Conservation (phyloP, 2,797 vertebrate species). For the Hylomyscus alleni region DNA sequence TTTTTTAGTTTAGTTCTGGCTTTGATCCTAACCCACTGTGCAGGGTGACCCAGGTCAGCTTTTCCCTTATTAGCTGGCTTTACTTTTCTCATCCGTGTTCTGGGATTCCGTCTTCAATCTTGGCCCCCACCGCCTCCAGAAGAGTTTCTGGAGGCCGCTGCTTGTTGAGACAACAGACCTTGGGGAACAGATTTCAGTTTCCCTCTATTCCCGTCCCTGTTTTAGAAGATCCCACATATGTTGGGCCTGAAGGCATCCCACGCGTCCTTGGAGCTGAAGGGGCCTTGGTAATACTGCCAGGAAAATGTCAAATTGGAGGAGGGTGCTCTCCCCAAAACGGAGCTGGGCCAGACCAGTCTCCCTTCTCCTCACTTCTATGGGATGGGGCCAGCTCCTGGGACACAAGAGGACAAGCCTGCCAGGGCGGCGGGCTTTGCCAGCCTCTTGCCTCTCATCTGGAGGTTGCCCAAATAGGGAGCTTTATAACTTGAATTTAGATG, state of each 20-base stretch:
- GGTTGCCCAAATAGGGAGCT: background rate
- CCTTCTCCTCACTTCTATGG: background rate
- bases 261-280: slow-evolving; percentile 77
- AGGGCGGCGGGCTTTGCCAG: background rate
- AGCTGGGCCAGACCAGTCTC: background rate
- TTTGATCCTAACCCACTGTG: background rate
- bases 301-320: slow-evolving; percentile 62
- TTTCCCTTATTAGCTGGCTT: slow-evolving; percentile 1
- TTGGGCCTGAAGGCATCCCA: slow-evolving; percentile 83
- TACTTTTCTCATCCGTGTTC: slow-evolving; percentile 55
- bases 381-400: background rate
- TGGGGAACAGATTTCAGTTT: slow-evolving; percentile 85
- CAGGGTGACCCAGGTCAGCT: background rate
- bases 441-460: slow-evolving; percentile 16
- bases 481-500: background rate
- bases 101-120: slow-evolving; percentile 56
- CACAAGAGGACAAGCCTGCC: too few relatives aligned
- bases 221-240: slow-evolving; percentile 86
- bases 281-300: slow-evolving; percentile 68
- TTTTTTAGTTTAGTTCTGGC: background rate
- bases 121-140: slow-evolving; percentile 18
- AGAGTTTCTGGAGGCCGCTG: slow-evolving; percentile 72
- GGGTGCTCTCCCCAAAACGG: slow-evolving; percentile 26
- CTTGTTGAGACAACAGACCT: slow-evolving; percentile 85
- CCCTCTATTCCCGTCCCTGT: slow-evolving; percentile 80